Base-by-base conservation (phyloP, 2,797 vertebrate genomes). In the Adrianichthys oophorus region DNA sequence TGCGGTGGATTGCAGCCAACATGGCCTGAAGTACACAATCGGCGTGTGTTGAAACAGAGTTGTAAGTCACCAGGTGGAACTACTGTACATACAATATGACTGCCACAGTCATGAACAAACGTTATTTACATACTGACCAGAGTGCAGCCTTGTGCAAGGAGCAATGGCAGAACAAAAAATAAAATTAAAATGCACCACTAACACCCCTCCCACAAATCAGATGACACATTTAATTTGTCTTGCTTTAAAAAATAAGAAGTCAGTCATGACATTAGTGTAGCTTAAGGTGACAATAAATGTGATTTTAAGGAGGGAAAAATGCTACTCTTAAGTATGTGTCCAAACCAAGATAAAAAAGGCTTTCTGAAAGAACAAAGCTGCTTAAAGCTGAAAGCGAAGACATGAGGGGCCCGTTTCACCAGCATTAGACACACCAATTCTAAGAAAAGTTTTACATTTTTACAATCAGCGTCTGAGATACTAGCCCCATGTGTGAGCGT, bases 201-300 rank as follows among this genome's bases (percentile, higher is more conserved):
- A 79, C 44, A 73, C 59, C 56, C 69, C 52, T 65, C 46, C 75
- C 26, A 5, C 42, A 80, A 79, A 72, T 83, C 49, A 80, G 74
- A 85, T 81, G 69, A 85, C 78, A 68, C 72, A 72, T 47, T 84
- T 64, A 70, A 68, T 81, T 78, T 70, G 43, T 69, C 70, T 79
- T 85, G 32, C 44, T 76, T 74, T 88, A 83, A 90, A 88, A 89
- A 90, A 90, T 86, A 90, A 37, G 60, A 90, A 87, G 86, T 92
- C 90, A 90, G 89, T 92, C 84, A 90, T 37, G 50, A 77, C 80
- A 91, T 91, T 91, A 91, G 90, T 90, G 89, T 92, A 93, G 92
- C 92, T 93, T 92, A 92, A 81, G 82, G 85, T 75, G 80, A 84
- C 88, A 90, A 89, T 85, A 66, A 72, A 68, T 70, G 85, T 86